A percentile compares a stretch with the other conserved stretches of the same genome.
phyloP scores from a whole-genome alignment of 2,113 vertebrate genomes.

The Noturus placidus region DNA sequence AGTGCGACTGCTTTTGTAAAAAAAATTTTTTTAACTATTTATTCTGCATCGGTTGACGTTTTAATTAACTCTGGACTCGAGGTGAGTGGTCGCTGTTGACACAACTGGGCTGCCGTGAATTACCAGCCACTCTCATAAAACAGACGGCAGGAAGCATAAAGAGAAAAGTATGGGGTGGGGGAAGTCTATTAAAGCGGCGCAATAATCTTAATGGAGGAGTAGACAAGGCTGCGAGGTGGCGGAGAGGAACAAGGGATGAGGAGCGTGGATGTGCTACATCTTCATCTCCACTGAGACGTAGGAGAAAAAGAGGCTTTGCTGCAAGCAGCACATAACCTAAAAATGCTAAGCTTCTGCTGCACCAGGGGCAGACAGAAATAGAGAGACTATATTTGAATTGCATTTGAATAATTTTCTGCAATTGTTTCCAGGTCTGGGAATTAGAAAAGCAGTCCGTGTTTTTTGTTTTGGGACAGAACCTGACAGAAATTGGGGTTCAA shows the following conservation, averaged over 20 bases:
- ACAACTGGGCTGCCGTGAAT: constrained; percentile 27
- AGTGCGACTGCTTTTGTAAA: neutral
- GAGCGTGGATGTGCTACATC: constrained; percentile 4
- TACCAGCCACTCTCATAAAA: constrained; percentile 53
- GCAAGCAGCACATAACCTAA: neutral
- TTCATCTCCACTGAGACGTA: neutral
- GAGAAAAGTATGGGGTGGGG: constrained; percentile 27
- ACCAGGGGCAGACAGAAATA: neutral
- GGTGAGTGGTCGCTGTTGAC: constrained; percentile 22
- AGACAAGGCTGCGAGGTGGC: neutral
- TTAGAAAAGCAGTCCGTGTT: neutral
- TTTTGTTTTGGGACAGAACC: neutral
- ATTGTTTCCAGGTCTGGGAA: neutral
- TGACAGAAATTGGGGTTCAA: neutral
- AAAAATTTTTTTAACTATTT: constrained; percentile 19
- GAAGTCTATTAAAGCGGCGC: constrained; percentile 64
- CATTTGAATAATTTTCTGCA: neutral
- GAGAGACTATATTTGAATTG: neutral
- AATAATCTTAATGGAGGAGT: constrained; percentile 65
- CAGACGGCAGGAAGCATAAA: constrained; percentile 55
- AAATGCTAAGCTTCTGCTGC: neutral
- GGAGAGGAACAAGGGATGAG: neutral
- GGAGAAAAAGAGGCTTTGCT: neutral
- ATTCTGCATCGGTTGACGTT: constrained; percentile 43
- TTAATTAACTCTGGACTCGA: constrained; percentile 48